Evolutionary conservation across 2,888 invertebrate species (phyloP).

Genomic region (Pinctada fucata): DNA sequence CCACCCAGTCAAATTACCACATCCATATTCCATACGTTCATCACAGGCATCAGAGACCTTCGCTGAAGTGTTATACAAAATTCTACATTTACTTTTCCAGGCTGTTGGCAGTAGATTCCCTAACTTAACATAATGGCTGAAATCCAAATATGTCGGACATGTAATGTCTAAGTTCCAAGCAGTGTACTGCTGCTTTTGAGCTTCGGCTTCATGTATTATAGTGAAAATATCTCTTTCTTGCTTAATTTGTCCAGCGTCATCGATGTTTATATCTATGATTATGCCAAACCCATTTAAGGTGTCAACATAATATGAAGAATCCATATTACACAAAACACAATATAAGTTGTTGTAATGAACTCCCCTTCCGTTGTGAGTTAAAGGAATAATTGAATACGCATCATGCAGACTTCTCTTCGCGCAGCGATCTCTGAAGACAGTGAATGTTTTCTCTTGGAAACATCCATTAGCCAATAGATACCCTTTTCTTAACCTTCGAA

Average conservation of each 20-base stretch:
- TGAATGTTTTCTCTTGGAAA: background rate
- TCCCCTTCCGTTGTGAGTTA: background rate
- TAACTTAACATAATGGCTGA: background rate
- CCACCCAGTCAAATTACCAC: background rate
- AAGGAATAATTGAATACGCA: background rate
- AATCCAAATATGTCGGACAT: background rate
- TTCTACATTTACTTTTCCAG: background rate
- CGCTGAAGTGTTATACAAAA: background rate
- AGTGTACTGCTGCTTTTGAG: background rate
- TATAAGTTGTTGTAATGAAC: background rate
- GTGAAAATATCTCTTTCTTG: background rate
- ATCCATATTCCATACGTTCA: background rate
- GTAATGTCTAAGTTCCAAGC: background rate
- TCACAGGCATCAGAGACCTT: background rate
- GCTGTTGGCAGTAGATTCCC: background rate
- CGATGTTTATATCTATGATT: too few species aligned
- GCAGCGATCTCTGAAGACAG: background rate
- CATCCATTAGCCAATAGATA: background rate
- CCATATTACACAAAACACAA: background rate
- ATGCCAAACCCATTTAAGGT: background rate
- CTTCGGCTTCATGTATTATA: background rate
- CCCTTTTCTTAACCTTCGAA: background rate
- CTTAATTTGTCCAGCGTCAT: background rate
- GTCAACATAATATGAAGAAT: background rate
- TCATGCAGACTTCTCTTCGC: background rate